Base-by-base conservation (phyloP, 1,140 invertebrate genomes). In the Linepithema humile region DNA sequence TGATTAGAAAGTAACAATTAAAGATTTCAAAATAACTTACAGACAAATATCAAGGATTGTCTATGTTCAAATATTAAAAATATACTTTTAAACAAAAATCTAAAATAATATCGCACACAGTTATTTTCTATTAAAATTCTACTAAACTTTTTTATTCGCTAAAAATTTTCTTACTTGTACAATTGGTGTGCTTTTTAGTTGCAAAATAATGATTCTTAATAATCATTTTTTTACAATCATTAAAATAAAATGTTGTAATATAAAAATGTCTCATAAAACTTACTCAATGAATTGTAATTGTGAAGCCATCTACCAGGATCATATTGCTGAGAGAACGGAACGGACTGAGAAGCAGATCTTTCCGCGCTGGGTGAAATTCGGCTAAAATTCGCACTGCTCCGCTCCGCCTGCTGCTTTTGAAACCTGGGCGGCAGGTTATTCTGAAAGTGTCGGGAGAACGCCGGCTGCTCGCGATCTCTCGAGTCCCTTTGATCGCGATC, bases 381-480 rank as follows among this genome's bases (percentile, higher is more conserved):
- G 62, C 89, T 94, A 64, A 92, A 92, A 23, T 88, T 86, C 29
- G 88, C 83, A 94, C 89, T 92, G 91, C 88, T 94, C 94, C 91
- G 94, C 89, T 95, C 85, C 70, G 89, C 93, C 88, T 97, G 96
- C 88, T 97, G 97, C 89, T 97, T 97, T 91, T 97, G 96, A 93
- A 98, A 98, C 55, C 98, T 95, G 48, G 98, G 98, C 43, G 98
- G 97, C 85, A 98, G 95, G 94, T 97, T 97, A 60, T 95, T 96
- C 92, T 97, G 96, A 92, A 97, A 98, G 62, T 96, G 96, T 88
- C 96, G 96, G 10, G 96, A 96, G 89, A 96, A 97, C 12, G 94
- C 95, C 1, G 95, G 92, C 35, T 94, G 92, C 12, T 94, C 93
- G 55, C 92, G 90, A 80, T 94, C 93, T 38, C 92, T 89, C 17